These are phyloP conservation scores for Carassius carassius DNA, from an alignment of 2,113 vertebrate species.

Conservation along the genomic window DNA sequence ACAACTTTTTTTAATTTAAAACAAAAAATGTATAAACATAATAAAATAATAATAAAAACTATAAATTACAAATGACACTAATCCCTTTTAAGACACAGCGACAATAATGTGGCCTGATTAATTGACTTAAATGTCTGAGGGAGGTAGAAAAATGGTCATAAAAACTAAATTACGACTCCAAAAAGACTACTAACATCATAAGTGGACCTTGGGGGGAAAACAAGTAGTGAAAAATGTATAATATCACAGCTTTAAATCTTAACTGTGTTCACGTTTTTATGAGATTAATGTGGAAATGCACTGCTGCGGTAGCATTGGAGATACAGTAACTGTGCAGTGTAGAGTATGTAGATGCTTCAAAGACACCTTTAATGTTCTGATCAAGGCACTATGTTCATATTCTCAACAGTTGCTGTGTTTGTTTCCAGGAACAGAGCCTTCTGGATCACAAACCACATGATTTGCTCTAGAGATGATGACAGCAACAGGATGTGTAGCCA, in stretches of 20 bases:
- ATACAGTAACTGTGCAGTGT: background rate
- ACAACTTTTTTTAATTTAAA: background rate
- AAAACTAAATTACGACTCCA: background rate
- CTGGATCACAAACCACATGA: slow-evolving; percentile 37
- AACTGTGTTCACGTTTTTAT: background rate
- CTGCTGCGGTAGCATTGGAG: background rate
- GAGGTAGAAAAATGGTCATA: background rate
- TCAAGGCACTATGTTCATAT: slow-evolving; percentile 14
- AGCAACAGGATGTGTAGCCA: slow-evolving; percentile 26
- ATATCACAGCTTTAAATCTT: background rate
- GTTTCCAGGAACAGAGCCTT: slow-evolving; percentile 22
- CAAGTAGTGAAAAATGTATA: background rate
- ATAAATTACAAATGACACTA: background rate
- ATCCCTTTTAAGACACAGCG: background rate
- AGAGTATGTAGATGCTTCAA: slow-evolving; percentile 2
- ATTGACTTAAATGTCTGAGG: background rate
- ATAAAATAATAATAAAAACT: background rate
- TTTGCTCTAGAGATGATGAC: slow-evolving; percentile 37
- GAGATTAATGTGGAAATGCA: slow-evolving; percentile 1
- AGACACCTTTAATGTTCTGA: background rate
- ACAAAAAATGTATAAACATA: background rate
- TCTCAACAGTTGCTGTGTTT: slow-evolving; percentile 10
- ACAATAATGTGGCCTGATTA: background rate
- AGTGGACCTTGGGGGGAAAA: background rate
- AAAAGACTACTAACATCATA: background rate